Evolutionary conservation across 92 coral and sea anemone species (phyloP).

Genomic region (Phymanthus crucifer): DNA sequence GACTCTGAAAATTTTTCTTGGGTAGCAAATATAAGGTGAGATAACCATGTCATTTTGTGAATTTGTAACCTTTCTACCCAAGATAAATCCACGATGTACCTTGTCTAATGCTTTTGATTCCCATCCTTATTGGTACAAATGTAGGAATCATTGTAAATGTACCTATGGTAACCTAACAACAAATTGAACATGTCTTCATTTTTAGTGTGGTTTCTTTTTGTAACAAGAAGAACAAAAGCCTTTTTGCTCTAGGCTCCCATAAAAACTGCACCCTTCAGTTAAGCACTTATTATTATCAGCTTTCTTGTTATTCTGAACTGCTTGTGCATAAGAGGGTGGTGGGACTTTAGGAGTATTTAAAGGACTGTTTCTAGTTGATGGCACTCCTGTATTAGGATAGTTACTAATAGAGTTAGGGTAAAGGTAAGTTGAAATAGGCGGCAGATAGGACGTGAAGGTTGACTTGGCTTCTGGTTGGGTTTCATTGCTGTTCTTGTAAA

Average conservation of each 20-base stretch:
- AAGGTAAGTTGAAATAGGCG: slow-evolving; percentile 40
- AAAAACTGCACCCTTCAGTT: slow-evolving; percentile 69
- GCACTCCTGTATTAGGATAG: neutral
- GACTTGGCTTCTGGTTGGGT: neutral
- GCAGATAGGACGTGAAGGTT: slow-evolving; percentile 32
- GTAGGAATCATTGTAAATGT: neutral
- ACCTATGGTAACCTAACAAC: too few relatives aligned
- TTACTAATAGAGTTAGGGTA: slow-evolving; percentile 48
- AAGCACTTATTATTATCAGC: slow-evolving; percentile 32
- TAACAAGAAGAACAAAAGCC: slow-evolving; percentile 91
- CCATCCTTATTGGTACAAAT: neutral
- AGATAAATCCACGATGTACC: too few relatives aligned
- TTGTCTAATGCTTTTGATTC: too few relatives aligned
- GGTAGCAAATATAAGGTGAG: too few relatives aligned
- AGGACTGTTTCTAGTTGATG: neutral
- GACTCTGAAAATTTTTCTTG: too few relatives aligned
- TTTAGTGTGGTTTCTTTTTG: slow-evolving; percentile 19
- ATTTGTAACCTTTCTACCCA: too few relatives aligned
- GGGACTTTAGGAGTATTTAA: neutral
- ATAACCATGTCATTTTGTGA: too few relatives aligned
- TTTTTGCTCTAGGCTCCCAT: slow-evolving; percentile 70
- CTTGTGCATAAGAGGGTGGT: slow-evolving; percentile 46
- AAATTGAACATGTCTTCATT: neutral
- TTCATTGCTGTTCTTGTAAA: slow-evolving; percentile 34
- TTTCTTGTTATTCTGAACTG: slow-evolving; percentile 19